These are phyloP conservation scores for Plotosus lineatus DNA, from an alignment of 2,113 vertebrate species.

Conservation along the genomic window DNA sequence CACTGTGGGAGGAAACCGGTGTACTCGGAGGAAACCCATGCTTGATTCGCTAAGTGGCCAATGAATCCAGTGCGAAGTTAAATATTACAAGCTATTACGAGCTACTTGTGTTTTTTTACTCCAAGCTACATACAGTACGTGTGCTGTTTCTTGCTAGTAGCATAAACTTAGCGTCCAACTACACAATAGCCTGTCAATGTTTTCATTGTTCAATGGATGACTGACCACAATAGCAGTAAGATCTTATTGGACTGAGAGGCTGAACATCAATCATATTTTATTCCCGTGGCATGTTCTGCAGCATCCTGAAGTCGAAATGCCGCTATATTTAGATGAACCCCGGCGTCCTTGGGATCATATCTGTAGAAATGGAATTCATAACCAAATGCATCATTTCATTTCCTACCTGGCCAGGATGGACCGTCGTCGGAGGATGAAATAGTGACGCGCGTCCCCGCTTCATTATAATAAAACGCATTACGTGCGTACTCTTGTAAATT, in stretches of 20 bases:
- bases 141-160: background rate
- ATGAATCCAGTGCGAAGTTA: background rate
- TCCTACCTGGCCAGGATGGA: slow-evolving; percentile 65
- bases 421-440: slow-evolving; percentile 66
- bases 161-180: background rate
- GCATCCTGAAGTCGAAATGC: slow-evolving; percentile 45
- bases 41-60: too few species aligned
- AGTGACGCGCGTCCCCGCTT: slow-evolving; percentile 58
- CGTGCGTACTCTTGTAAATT: slow-evolving; percentile 53
- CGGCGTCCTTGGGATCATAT: slow-evolving; percentile 67
- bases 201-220: too few species aligned
- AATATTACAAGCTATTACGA: background rate
- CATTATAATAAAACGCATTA: slow-evolving; percentile 68
- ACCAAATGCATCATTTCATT: slow-evolving; percentile 72
- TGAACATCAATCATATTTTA: slow-evolving; percentile 35
- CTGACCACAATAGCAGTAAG: background rate
- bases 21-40: too few species aligned
- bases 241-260: slow-evolving; percentile 11
- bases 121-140: background rate
- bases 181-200: too few species aligned
- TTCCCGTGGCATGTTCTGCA: slow-evolving; percentile 52
- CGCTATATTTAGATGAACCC: slow-evolving; percentile 66
- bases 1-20: too few species aligned
- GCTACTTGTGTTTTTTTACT: too few species aligned
- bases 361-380: slow-evolving; percentile 60